Evolutionary conservation across 92 coral and sea anemone species (phyloP).

Genomic region (Porites lobata): DNA sequence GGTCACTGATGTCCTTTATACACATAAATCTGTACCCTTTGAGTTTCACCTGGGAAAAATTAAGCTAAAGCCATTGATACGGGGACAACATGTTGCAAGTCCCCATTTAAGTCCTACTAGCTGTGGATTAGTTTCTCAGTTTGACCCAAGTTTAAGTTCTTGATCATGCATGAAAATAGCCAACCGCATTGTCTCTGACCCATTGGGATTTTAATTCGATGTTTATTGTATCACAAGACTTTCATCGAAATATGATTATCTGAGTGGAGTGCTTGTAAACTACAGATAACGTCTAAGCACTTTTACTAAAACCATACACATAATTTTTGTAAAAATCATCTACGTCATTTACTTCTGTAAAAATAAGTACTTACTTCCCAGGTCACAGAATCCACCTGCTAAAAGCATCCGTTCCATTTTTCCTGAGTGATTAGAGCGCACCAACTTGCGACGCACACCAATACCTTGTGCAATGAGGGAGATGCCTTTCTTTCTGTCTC

Average conservation of each 20-base stretch:
- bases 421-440: conserved; percentile 35
- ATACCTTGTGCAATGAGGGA: conserved; percentile 70
- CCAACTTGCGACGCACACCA: conserved; percentile 56
- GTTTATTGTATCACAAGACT: background rate
- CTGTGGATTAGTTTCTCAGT: too few species aligned
- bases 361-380: conserved; percentile 71
- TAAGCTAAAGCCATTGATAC: too few species aligned
- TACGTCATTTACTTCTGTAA: background rate
- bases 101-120: too few species aligned
- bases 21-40: too few species aligned
- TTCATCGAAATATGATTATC: background rate
- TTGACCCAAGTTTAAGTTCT: too few species aligned
- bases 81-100: too few species aligned
- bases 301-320: background rate
- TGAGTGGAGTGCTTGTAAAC: background rate
- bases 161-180: background rate
- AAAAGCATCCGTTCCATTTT: conserved; percentile 73
- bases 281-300: background rate
- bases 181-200: background rate
- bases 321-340: background rate
- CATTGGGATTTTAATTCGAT: too few species aligned
- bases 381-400: conserved; percentile 82
- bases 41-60: too few species aligned
- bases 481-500: conserved; percentile 66
- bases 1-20: too few species aligned